phyloP scores from a whole-genome alignment of 23 tunicate species.

The Botrylloides violaceus region DNA sequence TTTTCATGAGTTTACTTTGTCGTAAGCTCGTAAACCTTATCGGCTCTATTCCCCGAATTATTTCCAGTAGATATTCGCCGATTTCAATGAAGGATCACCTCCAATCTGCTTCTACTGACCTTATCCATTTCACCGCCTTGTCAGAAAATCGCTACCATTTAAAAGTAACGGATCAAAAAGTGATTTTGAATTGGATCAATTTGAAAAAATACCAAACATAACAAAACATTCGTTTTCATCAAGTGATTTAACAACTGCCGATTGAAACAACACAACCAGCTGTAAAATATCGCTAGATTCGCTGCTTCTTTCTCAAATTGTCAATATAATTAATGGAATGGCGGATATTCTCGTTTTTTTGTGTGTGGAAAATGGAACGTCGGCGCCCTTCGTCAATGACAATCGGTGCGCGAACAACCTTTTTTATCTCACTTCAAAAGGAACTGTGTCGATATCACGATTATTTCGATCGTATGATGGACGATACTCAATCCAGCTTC shows the following conservation, averaged over 20 bases:
- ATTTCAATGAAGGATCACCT: conserved; percentile 1
- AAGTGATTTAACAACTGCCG: neutral
- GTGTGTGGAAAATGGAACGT: neutral
- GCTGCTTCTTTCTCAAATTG: neutral
- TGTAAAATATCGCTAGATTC: neutral
- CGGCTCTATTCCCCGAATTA: neutral
- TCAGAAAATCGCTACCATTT: neutral
- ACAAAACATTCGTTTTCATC: conserved; percentile 2
- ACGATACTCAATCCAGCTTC: neutral
- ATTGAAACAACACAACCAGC: neutral
- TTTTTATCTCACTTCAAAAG: neutral
- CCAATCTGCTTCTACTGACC: neutral
- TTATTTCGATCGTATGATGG: neutral
- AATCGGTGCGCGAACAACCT: neutral
- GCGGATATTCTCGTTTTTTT: neutral
- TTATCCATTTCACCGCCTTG: neutral
- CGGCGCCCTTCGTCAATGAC: neutral
- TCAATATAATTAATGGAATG: neutral
- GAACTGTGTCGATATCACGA: neutral
- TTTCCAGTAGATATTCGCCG: neutral
- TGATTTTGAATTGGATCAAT: neutral
- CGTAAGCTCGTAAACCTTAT: neutral
- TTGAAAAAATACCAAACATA: neutral
- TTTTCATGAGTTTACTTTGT: neutral
- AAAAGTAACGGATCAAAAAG: neutral